phyloP scores from a whole-genome alignment of 2,113 vertebrate species.

The Mesembrinibis cayennensis region DNA sequence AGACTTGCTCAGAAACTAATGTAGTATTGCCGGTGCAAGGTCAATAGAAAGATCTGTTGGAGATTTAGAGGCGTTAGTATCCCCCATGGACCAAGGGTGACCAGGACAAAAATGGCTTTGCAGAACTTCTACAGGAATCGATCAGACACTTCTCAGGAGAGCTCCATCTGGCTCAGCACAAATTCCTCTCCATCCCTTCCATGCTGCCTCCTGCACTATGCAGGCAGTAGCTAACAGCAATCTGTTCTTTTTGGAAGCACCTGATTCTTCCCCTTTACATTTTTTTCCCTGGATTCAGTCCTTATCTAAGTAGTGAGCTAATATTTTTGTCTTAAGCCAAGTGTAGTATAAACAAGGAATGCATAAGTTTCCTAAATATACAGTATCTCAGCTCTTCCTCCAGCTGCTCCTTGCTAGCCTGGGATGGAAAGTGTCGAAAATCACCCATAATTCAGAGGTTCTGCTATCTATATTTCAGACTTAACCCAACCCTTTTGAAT shows the following conservation, averaged over 20 bases:
- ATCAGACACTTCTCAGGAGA: not conserved
- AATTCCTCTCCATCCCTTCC: not conserved
- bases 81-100: fast-evolving
- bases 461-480: not conserved
- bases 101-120: not conserved
- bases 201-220: not conserved
- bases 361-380: not conserved
- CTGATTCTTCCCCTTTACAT: not conserved
- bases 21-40: not conserved
- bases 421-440: not conserved
- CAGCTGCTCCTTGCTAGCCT: not conserved
- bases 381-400: not conserved
- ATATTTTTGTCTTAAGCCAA: not conserved
- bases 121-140: not conserved
- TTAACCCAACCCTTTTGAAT: fast-evolving
- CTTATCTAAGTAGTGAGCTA: not conserved
- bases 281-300: not conserved
- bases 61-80: not conserved
- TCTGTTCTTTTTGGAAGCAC: not conserved
- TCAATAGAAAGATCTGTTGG: not conserved
- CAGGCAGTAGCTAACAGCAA: not conserved
- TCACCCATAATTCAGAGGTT: not conserved
- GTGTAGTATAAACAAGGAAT: not conserved
- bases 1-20: not conserved
- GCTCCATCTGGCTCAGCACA: not conserved